A percentile compares a stretch with the other conserved stretches of the same genome.
Evolutionary conservation across 1,140 invertebrate genomes (phyloP).

Genomic region (Streblospio benedicti): DNA sequence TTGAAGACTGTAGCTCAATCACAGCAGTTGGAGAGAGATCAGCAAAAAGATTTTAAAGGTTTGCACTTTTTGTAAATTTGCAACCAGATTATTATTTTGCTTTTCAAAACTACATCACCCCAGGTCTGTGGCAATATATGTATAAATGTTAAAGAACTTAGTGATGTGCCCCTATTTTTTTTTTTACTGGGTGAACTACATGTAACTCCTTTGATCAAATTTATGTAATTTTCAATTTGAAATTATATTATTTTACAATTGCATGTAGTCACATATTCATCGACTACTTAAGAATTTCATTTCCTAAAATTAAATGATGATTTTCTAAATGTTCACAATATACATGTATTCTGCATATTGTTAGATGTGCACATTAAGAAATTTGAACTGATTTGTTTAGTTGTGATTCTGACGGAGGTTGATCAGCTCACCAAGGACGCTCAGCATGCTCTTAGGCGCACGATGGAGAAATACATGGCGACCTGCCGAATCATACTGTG

Average conservation of each 20-base stretch:
- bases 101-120: no score
- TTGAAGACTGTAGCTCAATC: constrained; percentile 95
- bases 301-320: no score
- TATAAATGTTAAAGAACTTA: no score
- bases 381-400: constrained; percentile 37
- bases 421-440: constrained; percentile 95
- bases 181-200: no score
- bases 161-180: no score
- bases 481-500: constrained; percentile 92
- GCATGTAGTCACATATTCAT: no score
- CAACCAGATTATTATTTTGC: background rate
- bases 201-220: no score
- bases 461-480: constrained; percentile 97
- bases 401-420: constrained; percentile 89
- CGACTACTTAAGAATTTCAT: no score
- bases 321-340: no score
- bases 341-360: no score
- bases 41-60: constrained; percentile 88
- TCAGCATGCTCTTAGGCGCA: constrained; percentile 90
- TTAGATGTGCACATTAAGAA: background rate
- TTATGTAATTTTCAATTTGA: no score
- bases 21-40: constrained; percentile 77
- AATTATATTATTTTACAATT: background rate
- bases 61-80: constrained; percentile 15
- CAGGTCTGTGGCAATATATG: no score